These are phyloP conservation scores for Malacosoma neustria DNA, from an alignment of 2,888 invertebrate genomes.

Conservation along the genomic window DNA sequence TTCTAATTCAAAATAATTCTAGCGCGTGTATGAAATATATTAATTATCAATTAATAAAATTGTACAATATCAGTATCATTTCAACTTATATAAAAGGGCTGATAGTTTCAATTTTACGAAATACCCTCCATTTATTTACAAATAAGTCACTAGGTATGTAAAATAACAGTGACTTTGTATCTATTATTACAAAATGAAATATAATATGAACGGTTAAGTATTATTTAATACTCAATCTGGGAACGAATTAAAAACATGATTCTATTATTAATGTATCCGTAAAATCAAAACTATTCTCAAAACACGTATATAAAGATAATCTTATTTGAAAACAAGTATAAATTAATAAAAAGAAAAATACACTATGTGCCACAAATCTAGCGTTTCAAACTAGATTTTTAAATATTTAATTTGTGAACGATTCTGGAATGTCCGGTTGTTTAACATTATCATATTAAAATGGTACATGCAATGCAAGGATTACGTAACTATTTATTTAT, in stretches of 20 bases:
- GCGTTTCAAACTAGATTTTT: slow-evolving; percentile 27
- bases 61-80: slow-evolving; percentile 62
- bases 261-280: too few species aligned
- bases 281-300: slow-evolving; percentile 12
- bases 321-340: slow-evolving; percentile 13
- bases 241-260: too few species aligned
- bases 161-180: too few species aligned
- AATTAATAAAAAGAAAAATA: slow-evolving; percentile 29
- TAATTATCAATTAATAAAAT: slow-evolving; percentile 38
- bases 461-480: neutral
- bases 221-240: too few species aligned
- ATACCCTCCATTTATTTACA: neutral
- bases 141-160: too few species aligned
- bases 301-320: slow-evolving; percentile 11
- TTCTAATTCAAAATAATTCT: slow-evolving; percentile 48
- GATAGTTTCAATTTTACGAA: neutral
- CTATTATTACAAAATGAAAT: too few species aligned
- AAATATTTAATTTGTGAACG: slow-evolving; percentile 31
- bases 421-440: slow-evolving; percentile 56
- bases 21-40: slow-evolving; percentile 57
- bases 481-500: neutral
- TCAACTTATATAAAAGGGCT: slow-evolving; percentile 14
- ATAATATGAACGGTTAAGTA: too few species aligned
- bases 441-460: neutral
- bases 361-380: slow-evolving; percentile 46